A percentile compares a stretch with the other conserved stretches of the same genome.
These are phyloP conservation scores for Phortica magna DNA, from an alignment of 2,888 invertebrate genomes.

Conservation along the genomic window DNA sequence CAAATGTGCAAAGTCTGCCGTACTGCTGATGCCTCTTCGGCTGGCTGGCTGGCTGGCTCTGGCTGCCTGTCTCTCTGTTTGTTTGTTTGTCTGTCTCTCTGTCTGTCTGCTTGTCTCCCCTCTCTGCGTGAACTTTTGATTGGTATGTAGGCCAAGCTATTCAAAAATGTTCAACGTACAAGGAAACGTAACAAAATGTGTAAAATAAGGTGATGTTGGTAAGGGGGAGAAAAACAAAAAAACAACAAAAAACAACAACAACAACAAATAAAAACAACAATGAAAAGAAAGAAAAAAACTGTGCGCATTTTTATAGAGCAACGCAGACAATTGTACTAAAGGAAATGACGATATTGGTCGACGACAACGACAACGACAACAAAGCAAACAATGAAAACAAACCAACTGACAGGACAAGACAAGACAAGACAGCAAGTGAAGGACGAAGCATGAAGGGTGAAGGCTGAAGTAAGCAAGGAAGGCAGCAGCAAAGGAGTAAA, in stretches of 20 bases:
- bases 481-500: neutral
- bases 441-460: neutral
- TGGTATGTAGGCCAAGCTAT: constrained; percentile 7
- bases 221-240: neutral
- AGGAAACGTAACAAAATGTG: neutral
- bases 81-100: constrained; percentile 3
- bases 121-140: constrained; percentile 13
- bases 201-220: neutral
- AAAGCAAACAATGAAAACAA: neutral
- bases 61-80: constrained; percentile 32
- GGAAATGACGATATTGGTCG: neutral
- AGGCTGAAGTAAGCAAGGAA: neutral
- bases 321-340: neutral
- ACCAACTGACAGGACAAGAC: neutral
- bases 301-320: too few species aligned
- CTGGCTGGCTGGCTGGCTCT: constrained; percentile 44
- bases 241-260: neutral
- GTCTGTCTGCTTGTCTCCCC: neutral
- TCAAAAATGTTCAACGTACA: constrained; percentile 6
- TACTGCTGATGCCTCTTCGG: neutral
- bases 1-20: constrained; percentile 14
- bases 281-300: neutral
- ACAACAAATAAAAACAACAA: neutral
- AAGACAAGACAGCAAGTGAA: neutral
- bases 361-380: neutral